These are phyloP conservation scores for Chelidonichthys spinosus DNA, from an alignment of 2,797 vertebrate genomes.

Conservation along the genomic window DNA sequence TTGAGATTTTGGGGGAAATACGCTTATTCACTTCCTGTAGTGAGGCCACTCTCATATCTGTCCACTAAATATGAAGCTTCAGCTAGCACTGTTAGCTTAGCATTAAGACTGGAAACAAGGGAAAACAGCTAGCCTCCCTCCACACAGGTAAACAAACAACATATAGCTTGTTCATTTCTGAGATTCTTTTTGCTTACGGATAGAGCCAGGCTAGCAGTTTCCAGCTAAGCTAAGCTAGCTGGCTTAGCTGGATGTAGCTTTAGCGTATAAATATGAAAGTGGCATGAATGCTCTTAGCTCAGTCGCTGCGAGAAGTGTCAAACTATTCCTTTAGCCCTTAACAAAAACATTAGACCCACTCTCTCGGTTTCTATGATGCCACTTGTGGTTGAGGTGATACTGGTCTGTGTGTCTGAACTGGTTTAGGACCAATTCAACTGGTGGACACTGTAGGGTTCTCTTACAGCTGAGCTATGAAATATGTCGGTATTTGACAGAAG, in stretches of 20 bases:
- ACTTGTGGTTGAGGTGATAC: conserved; percentile 47
- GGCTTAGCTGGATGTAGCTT: no score
- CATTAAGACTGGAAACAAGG: neutral
- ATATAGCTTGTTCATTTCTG: neutral
- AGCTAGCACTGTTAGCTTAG: neutral
- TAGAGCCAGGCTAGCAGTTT: no score
- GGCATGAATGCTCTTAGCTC: no score
- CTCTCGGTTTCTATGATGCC: conserved; percentile 61
- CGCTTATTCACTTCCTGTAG: neutral
- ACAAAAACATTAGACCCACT: neutral
- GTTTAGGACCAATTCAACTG: conserved; percentile 3
- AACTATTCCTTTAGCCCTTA: no score
- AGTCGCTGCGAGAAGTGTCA: no score
- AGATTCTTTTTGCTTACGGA: neutral
- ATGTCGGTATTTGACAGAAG: conserved; percentile 26
- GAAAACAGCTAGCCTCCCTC: neutral
- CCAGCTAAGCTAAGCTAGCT: no score
- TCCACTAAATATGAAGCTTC: neutral
- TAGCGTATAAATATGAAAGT: no score
- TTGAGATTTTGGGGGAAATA: neutral
- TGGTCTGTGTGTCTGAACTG: conserved; percentile 20
- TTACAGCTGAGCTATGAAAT: conserved; percentile 7
- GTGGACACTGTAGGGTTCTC: conserved; percentile 17
- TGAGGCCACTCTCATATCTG: neutral
- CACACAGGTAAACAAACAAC: neutral